Evolutionary conservation across 2,888 invertebrate species (phyloP).

Genomic region (Heliconius charithonia): DNA sequence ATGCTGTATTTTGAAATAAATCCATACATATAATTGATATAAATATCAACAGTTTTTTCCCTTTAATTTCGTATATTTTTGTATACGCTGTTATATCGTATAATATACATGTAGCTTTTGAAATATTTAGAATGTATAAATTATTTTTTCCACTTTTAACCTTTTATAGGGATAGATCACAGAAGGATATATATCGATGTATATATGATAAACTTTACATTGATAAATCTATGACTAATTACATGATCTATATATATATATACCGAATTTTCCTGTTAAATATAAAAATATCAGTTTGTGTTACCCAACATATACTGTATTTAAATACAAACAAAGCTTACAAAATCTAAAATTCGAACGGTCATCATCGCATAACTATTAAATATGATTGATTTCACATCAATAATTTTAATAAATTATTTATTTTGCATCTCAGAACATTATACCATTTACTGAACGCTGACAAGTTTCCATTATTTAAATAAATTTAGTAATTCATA

Average conservation of each 20-base stretch:
- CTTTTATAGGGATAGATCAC: no score
- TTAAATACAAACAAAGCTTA: background rate
- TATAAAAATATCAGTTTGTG: background rate
- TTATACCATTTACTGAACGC: conserved; percentile 10
- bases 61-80: no score
- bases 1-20: background rate
- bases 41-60: no score
- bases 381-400: background rate
- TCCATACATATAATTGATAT: no score
- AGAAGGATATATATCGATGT: no score
- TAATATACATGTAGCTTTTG: background rate
- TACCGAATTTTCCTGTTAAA: no score
- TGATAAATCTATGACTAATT: background rate
- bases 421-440: background rate
- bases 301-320: background rate
- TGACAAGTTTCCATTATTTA: conserved; percentile 31
- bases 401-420: conserved; percentile 17
- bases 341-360: background rate
- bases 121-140: background rate
- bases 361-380: background rate
- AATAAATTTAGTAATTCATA: conserved; percentile 38
- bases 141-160: no score
- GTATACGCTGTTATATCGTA: background rate
- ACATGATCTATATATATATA: background rate
- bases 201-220: background rate